Evolutionary conservation across 2,113 vertebrate genomes (phyloP).

Genomic region (Boulengeromyrus knoepffleri): DNA sequence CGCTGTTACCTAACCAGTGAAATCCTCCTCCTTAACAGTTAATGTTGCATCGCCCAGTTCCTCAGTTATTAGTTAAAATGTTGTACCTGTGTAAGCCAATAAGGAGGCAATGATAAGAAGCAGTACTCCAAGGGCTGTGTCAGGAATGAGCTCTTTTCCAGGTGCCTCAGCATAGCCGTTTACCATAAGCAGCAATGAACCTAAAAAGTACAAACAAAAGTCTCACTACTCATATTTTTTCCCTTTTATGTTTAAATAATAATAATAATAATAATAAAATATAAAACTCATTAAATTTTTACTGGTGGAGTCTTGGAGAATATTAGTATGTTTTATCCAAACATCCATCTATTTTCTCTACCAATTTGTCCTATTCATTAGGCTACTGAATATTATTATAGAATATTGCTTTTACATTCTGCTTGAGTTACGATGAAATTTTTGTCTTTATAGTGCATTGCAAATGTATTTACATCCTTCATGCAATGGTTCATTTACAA

Average conservation of each 20-base stretch:
- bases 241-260: not conserved
- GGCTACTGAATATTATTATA: not conserved
- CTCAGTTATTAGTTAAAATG: not conserved
- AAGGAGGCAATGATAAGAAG: slow-evolving; percentile 61
- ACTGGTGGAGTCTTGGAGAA: not conserved
- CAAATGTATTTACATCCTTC: not conserved
- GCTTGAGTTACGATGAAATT: not conserved
- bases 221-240: not conserved
- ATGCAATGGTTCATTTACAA: not conserved
- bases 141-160: slow-evolving; percentile 52
- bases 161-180: slow-evolving; percentile 58
- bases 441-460: not conserved
- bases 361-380: not conserved
- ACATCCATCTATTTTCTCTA: not conserved
- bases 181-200: slow-evolving; percentile 67
- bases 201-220: slow-evolving; percentile 39
- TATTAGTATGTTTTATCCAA: not conserved
- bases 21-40: not conserved
- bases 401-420: not conserved
- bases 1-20: not conserved
- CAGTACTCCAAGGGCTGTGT: slow-evolving; percentile 66
- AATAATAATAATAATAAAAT: not conserved
- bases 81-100: slow-evolving; percentile 67
- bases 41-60: not conserved
- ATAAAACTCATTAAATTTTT: not conserved